A percentile compares a stretch with the other conserved stretches of the same genome.
These are phyloP conservation scores for Drosophila falleni DNA, from an alignment of 2,888 invertebrate genomes.

Conservation along the genomic window DNA sequence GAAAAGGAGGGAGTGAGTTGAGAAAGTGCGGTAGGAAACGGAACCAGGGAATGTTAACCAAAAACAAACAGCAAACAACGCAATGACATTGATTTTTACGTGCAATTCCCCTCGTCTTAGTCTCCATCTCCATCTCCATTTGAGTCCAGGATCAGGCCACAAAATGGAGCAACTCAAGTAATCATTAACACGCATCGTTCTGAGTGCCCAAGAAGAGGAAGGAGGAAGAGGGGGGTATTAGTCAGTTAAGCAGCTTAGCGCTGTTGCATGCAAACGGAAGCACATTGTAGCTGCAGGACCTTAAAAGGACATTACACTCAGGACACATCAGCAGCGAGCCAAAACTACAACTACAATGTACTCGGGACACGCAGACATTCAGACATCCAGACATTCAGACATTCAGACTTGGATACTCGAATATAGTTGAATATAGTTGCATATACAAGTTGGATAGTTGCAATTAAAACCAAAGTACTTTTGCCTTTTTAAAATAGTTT, in stretches of 20 bases:
- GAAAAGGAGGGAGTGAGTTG: neutral
- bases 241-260: slow-evolving; percentile 72
- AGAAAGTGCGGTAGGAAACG: slow-evolving; percentile 51
- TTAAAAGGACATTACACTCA: slow-evolving; percentile 72
- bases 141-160: slow-evolving; percentile 58
- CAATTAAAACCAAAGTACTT: slow-evolving; percentile 80
- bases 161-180: slow-evolving; percentile 73
- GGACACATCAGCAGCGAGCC: slow-evolving; percentile 49
- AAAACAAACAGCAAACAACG: slow-evolving; percentile 77
- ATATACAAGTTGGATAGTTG: slow-evolving; percentile 58
- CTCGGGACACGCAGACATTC: slow-evolving; percentile 60
- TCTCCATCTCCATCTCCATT: slow-evolving; percentile 1
- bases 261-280: slow-evolving; percentile 74
- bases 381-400: slow-evolving; percentile 36
- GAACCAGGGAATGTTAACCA: slow-evolving; percentile 76
- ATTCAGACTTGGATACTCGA: slow-evolving; percentile 11
- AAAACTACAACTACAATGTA: slow-evolving; percentile 68
- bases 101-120: slow-evolving; percentile 20
- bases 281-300: slow-evolving; percentile 62
- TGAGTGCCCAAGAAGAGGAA: neutral
- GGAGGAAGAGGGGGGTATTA: neutral
- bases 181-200: slow-evolving; percentile 75
- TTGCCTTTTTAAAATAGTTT: slow-evolving; percentile 79
- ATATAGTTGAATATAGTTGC: slow-evolving; percentile 47
- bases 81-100: slow-evolving; percentile 79